Evolutionary conservation across 2,113 vertebrate genomes (phyloP).

Genomic region (Malurus elegans): DNA sequence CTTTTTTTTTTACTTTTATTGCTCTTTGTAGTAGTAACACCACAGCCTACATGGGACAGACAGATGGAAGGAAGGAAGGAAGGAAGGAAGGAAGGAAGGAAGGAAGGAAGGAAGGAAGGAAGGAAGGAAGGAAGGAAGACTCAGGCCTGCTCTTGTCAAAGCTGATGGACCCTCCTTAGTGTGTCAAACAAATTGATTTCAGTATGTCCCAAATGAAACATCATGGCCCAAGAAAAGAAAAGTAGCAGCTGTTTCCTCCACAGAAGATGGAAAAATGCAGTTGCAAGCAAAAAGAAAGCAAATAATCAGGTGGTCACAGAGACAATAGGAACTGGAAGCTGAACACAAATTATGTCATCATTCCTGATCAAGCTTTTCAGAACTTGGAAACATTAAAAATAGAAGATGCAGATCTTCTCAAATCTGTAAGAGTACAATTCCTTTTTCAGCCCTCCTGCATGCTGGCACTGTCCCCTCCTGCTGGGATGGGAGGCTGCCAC

Average conservation of each 20-base stretch:
- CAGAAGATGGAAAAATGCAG: neutral
- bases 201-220: neutral
- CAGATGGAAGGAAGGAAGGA: too few relatives aligned
- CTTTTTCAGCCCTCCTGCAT: neutral
- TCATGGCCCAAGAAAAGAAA: neutral
- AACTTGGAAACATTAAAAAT: neutral
- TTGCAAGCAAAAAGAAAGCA: neutral
- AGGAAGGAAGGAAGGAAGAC: too few relatives aligned
- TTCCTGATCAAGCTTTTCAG: neutral
- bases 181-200: neutral
- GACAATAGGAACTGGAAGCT: neutral
- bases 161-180: neutral
- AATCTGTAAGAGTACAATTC: neutral
- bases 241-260: neutral
- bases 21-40: neutral
- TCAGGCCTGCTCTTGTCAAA: neutral
- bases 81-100: too few relatives aligned
- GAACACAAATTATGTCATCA: neutral
- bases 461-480: accelerated
- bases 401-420: neutral
- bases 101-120: neutral
- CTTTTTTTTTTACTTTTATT: neutral
- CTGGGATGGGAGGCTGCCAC: neutral
- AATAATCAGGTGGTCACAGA: neutral
- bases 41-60: neutral